A percentile compares a stretch with the other conserved stretches of the same genome.
phyloP scores from a whole-genome alignment of 2,888 invertebrate species.

The Temnothorax unifasciatus region DNA sequence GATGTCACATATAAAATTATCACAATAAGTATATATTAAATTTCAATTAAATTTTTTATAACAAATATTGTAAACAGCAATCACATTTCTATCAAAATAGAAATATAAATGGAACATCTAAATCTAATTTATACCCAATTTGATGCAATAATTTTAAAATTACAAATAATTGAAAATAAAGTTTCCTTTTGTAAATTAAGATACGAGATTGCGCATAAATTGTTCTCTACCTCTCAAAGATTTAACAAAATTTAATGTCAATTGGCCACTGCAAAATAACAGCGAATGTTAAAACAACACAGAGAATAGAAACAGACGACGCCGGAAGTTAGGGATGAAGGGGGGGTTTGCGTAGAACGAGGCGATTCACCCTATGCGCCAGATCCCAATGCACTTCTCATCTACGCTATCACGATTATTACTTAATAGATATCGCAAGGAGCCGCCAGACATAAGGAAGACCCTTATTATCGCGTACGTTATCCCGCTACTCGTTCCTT shows the following conservation, averaged over 20 bases:
- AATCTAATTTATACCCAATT: not conserved
- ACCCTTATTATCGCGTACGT: constrained; percentile 59
- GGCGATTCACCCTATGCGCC: constrained; percentile 33
- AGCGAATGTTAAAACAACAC: not conserved
- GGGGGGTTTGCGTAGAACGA: not conserved
- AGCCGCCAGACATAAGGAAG: constrained; percentile 44
- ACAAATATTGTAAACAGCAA: not conserved
- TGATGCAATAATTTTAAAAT: not conserved
- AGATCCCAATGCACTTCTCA: constrained; percentile 47
- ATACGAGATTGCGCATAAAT: not conserved
- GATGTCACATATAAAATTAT: not conserved
- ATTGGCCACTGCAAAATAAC: not conserved
- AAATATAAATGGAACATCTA: not conserved
- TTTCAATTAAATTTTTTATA: not conserved
- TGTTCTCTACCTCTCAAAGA: not conserved
- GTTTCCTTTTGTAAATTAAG: not conserved
- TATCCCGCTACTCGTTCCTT: constrained; percentile 28
- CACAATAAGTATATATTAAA: not conserved
- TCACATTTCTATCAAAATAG: not conserved
- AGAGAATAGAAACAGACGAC: not conserved
- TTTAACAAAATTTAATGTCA: not conserved
- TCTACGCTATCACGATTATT: constrained; percentile 71
- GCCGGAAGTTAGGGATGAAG: not conserved
- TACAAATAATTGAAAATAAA: not conserved
- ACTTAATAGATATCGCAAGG: constrained; percentile 69